Evolutionary conservation across 2,113 vertebrate genomes (phyloP).

Genomic region (Muntiacus reevesi): DNA sequence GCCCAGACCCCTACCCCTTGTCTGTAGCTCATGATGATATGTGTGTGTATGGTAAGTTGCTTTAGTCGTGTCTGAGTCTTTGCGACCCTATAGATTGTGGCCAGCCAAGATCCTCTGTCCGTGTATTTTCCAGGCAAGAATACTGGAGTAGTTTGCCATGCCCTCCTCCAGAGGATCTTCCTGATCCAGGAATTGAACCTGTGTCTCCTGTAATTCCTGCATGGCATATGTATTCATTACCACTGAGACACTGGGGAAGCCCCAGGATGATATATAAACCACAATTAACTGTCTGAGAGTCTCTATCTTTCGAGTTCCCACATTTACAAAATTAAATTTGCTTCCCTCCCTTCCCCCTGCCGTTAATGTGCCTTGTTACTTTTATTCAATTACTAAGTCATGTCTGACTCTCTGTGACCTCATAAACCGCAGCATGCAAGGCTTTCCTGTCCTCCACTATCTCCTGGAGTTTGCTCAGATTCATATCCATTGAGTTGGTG

Average conservation of each 20-base stretch:
- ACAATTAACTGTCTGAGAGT: not conserved
- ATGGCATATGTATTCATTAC: not conserved
- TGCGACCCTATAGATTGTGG: not conserved
- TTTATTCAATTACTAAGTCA: not conserved
- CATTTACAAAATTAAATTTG: not conserved
- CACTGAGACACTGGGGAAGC: not conserved
- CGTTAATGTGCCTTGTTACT: not conserved
- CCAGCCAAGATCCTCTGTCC: accelerated
- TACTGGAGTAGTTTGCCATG: not conserved
- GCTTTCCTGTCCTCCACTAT: not conserved
- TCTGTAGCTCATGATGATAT: not conserved
- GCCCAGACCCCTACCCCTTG: not conserved
- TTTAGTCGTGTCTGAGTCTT: not conserved
- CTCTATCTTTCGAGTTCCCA: not conserved
- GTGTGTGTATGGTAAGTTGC: not conserved
- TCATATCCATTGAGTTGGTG: not conserved
- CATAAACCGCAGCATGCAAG: not conserved
- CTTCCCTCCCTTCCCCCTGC: not conserved
- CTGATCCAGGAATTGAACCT: not conserved
- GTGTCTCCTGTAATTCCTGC: not conserved
- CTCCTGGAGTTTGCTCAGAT: not conserved
- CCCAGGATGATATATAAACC: not conserved
- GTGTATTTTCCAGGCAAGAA: not conserved
- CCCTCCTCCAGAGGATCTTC: not conserved
- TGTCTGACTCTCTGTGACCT: not conserved